These are phyloP conservation scores for Sus cebifrons DNA, from an alignment of 2,797 vertebrate genomes.

Conservation along the genomic window DNA sequence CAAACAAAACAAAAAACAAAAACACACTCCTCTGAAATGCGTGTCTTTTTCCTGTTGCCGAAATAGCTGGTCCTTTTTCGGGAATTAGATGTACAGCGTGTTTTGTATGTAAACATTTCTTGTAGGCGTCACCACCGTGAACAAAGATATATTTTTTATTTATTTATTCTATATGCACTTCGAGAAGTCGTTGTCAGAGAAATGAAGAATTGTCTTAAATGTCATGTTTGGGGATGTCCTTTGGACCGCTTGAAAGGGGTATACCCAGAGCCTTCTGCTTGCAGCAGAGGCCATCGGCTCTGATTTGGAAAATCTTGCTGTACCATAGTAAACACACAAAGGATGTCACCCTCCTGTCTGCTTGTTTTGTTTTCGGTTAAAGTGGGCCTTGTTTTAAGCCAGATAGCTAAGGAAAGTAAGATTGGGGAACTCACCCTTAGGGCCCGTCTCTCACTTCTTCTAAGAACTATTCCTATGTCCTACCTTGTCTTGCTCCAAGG, in stretches of 20 bases:
- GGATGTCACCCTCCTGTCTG: constrained; percentile 75
- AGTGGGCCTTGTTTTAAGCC: neutral
- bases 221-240: constrained; percentile 80
- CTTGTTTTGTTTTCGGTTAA: constrained; percentile 28
- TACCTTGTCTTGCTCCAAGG: too few relatives aligned
- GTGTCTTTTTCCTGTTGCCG: constrained; percentile 90
- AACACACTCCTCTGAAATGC: constrained; percentile 63
- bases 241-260: neutral
- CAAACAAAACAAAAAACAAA: neutral
- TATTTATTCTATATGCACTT: constrained; percentile 97
- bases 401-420: neutral
- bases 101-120: constrained; percentile 96
- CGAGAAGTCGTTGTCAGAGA: constrained; percentile 90
- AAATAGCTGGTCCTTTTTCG: constrained; percentile 98
- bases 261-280: constrained; percentile 64
- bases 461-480: neutral
- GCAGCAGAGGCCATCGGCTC: constrained; percentile 80
- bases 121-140: constrained; percentile 92
- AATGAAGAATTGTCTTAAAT: constrained; percentile 90
- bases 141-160: constrained; percentile 98
- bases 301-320: constrained; percentile 80
- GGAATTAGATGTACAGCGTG: constrained; percentile 91
- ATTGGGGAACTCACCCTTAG: accelerated
- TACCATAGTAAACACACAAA: constrained; percentile 87
- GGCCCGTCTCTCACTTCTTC: neutral